A percentile compares a stretch with the other conserved stretches of the same genome.
Evolutionary conservation across 2,797 vertebrate genomes (phyloP).

Genomic region (Semaprochilodus insignis): DNA sequence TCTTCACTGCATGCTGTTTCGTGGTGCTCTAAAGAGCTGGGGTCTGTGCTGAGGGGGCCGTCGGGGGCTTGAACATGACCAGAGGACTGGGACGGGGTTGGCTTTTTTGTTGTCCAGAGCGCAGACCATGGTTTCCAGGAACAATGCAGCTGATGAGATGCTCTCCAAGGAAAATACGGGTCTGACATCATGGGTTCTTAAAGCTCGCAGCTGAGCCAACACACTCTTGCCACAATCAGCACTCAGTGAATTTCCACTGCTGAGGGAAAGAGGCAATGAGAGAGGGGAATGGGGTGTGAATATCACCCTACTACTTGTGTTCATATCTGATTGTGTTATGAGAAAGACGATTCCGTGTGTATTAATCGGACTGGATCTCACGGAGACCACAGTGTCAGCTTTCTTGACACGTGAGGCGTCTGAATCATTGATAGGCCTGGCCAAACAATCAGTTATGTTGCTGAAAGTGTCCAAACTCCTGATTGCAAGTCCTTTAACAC

Average conservation of each 20-base stretch:
- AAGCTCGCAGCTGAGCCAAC: slow-evolving; percentile 84
- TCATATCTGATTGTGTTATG: slow-evolving; percentile 25
- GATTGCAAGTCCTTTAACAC: slow-evolving; percentile 6
- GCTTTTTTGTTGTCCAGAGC: slow-evolving; percentile 77
- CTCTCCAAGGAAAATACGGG: slow-evolving; percentile 87
- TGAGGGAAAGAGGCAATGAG: slow-evolving; percentile 70
- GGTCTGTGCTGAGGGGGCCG: slow-evolving; percentile 33
- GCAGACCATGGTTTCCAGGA: slow-evolving; percentile 84
- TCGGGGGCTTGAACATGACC: slow-evolving; percentile 37
- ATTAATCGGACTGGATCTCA: background rate
- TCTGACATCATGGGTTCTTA: slow-evolving; percentile 89
- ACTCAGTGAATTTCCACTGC: slow-evolving; percentile 87
- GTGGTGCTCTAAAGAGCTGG: slow-evolving; percentile 39
- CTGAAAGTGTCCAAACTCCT: background rate
- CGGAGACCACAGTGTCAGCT: background rate
- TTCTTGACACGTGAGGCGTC: background rate
- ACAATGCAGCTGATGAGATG: slow-evolving; percentile 86
- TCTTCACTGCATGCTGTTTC: slow-evolving; percentile 35
- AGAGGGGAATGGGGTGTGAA: slow-evolving; percentile 63
- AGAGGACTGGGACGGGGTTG: slow-evolving; percentile 67
- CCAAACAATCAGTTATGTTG: background rate
- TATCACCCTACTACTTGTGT: slow-evolving; percentile 24
- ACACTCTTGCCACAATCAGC: slow-evolving; percentile 83
- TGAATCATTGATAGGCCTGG: background rate
- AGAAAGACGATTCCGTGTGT: background rate